Conservation (phyloP, 2,888 invertebrate genomes). For the Drosophila hamatofila region DNA sequence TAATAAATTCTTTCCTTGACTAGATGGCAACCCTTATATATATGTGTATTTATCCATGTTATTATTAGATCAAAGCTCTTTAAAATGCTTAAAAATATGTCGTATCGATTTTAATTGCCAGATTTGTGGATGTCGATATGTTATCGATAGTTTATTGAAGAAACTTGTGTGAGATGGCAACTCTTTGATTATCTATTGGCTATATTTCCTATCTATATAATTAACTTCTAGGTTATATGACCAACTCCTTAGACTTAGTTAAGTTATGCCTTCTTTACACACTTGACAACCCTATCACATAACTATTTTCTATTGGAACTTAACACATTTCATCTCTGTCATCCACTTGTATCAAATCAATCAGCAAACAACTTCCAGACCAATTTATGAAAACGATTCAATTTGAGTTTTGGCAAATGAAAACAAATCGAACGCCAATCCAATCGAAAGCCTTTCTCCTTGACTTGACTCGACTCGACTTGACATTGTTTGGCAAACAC, state of each 20-base stretch:
- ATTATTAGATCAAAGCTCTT: too few relatives aligned
- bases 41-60: too few relatives aligned
- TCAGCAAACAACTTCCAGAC: conserved; percentile 6
- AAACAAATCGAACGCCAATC: conserved; percentile 24
- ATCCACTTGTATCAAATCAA: conserved; percentile 29
- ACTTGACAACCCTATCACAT: conserved; percentile 1
- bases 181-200: background rate
- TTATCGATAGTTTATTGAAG: background rate
- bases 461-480: conserved; percentile 10
- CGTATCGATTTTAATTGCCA: too few relatives aligned
- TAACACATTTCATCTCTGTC: conserved; percentile 3
- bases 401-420: conserved; percentile 17
- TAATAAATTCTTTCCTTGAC: too few relatives aligned
- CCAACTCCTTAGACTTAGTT: too few relatives aligned
- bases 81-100: too few relatives aligned
- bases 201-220: background rate
- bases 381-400: conserved; percentile 18
- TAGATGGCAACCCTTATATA: too few relatives aligned
- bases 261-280: background rate
- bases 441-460: conserved; percentile 54
- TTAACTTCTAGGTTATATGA: background rate
- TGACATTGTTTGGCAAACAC: conserved; percentile 51
- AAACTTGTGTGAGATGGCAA: background rate
- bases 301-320: background rate
- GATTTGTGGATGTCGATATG: background rate